A percentile compares a stretch with the other conserved stretches of the same genome.
phyloP scores from a whole-genome alignment of 2,797 vertebrate species.

The Halcyon leucocephala region DNA sequence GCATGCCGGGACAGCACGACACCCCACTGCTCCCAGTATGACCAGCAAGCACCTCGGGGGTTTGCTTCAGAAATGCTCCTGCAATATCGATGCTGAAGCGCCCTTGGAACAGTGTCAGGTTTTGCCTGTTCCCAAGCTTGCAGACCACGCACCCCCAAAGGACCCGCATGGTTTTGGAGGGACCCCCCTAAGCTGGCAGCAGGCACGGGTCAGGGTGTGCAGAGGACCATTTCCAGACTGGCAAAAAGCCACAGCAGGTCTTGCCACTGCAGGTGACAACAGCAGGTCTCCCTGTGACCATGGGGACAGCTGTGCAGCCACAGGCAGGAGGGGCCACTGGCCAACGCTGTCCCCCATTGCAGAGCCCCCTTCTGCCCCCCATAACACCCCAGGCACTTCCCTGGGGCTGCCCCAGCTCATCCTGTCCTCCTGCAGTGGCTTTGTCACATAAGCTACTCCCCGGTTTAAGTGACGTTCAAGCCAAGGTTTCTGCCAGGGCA shows the following conservation, averaged over 20 bases:
- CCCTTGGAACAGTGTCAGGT: neutral
- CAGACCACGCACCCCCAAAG: neutral
- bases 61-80: neutral
- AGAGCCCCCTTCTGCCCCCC: neutral
- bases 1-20: fast-evolving
- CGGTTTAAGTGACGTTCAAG: neutral
- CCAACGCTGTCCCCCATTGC: fast-evolving
- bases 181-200: neutral
- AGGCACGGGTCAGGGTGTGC: fast-evolving
- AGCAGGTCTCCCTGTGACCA: neutral
- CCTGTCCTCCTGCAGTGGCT: neutral
- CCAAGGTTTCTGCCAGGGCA: neutral
- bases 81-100: neutral
- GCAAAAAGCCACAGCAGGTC: neutral
- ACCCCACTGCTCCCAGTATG: fast-evolving
- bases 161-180: neutral
- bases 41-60: fast-evolving
- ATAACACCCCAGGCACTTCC: neutral
- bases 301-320: too few relatives aligned
- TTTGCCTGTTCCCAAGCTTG: neutral
- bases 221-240: neutral
- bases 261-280: neutral
- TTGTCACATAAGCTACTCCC: neutral
- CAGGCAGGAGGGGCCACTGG: neutral
- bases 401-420: neutral